Evolutionary conservation across 2,113 vertebrate species (phyloP), one percentile per base, ranked within the genome.

Genomic region (Pangasianodon hypophthalmus): DNA sequence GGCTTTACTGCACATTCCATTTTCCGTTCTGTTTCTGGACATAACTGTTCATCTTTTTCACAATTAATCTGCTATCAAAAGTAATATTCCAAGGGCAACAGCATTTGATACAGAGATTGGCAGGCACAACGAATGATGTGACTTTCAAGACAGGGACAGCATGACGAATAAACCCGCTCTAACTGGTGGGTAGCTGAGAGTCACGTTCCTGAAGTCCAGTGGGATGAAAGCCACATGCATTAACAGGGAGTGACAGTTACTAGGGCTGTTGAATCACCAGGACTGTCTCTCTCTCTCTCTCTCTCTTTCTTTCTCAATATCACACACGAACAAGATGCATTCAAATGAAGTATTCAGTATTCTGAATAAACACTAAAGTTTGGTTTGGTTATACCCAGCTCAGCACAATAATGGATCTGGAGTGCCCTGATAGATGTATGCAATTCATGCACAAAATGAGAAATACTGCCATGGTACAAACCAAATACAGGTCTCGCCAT

Each of bases 151-250:
- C 64, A 83, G 64, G 64, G 82, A 32, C 54, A 84, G n/a, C 62
- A n/a, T 69, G 71, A 54, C 32, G 71, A 84, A 79, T 84, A 8
- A 6, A 60, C 24, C 29, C 24, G 3, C 88, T 71, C 71, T 85
- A 44, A 21, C 84, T 44, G 48, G 87, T 82, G 60, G 24, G 50
- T 64, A 89, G 85, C 77, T 56, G 52, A 77, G 52, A 92, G 46
- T 13, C 60, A 41, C 48, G 62, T 41, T 85, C 90, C 18, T 50
- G 62, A 82, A 85, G 58, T 84, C 86, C 86, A 69, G 83, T 83
- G 71, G 88, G 82, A 83, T n/a, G 86, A 92, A 86, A 90, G 92
- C 92, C 93, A 93, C 46, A 87, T 90, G 8, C 13, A 87, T 87
- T 87, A 89, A 87, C 80, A 48, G 82, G 79, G 85, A 90, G 60